Conservation (phyloP, 2,797 vertebrate species). For the Heteromormyrus szaboi region DNA sequence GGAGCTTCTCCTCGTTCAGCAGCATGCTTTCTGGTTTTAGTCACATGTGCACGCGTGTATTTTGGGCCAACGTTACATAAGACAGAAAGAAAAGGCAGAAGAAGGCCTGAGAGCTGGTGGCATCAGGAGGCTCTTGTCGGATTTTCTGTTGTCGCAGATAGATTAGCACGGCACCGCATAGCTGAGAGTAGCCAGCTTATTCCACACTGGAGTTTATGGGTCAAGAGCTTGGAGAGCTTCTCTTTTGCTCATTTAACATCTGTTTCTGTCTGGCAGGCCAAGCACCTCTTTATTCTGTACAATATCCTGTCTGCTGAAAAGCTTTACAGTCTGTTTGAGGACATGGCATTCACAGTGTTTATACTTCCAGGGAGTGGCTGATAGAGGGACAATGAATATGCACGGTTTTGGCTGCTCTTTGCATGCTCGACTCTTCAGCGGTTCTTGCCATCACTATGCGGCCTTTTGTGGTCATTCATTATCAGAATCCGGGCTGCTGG, state of each 20-base stretch:
- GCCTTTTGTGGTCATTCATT: background rate
- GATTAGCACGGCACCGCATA: constrained; percentile 12
- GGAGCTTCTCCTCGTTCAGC: background rate
- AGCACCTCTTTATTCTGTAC: constrained; percentile 25
- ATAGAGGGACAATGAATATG: background rate
- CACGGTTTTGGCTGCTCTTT: background rate
- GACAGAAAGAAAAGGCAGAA: background rate
- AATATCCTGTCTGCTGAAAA: constrained; percentile 23
- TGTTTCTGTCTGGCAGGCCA: constrained; percentile 30
- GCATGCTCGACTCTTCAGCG: background rate
- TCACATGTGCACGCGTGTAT: background rate
- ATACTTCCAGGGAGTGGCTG: background rate
- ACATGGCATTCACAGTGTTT: background rate
- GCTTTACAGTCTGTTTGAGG: constrained; percentile 20
- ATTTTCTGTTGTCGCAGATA: constrained; percentile 22
- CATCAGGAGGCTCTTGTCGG: background rate
- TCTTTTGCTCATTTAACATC: constrained; percentile 34
- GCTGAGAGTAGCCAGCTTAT: constrained; percentile 19
- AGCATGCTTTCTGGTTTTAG: background rate
- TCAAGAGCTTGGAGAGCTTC: constrained; percentile 26
- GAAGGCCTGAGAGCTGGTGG: background rate
- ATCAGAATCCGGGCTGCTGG: background rate
- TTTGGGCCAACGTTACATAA: background rate
- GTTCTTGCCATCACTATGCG: background rate
- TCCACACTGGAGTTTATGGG: constrained; percentile 22